A percentile compares a stretch with the other conserved stretches of the same genome.
These are phyloP conservation scores for Syngnathus floridae DNA, from an alignment of 2,113 vertebrate species.

Conservation along the genomic window DNA sequence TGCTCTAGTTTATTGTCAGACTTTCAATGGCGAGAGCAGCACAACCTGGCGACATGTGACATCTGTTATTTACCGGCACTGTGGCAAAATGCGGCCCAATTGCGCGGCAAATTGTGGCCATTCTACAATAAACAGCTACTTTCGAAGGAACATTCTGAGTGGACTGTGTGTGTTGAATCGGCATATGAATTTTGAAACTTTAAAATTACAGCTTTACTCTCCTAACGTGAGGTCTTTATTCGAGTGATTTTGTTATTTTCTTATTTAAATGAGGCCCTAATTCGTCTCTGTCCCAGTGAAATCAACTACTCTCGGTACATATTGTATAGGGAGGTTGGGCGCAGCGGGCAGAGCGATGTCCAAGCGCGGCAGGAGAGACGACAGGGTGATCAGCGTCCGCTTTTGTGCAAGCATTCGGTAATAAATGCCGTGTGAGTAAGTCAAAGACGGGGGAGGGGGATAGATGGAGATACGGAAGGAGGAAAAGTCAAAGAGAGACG, in stretches of 20 bases:
- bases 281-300: not conserved
- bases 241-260: not conserved
- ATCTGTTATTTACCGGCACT: too few relatives aligned
- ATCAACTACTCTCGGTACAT: not conserved
- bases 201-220: not conserved
- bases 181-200: too few relatives aligned
- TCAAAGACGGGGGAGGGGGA: slow-evolving; percentile 43
- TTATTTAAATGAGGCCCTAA: not conserved
- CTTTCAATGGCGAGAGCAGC: too few relatives aligned
- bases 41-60: too few relatives aligned
- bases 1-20: too few relatives aligned
- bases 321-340: slow-evolving; percentile 7
- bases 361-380: slow-evolving; percentile 22
- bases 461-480: slow-evolving; percentile 52
- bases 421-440: slow-evolving; percentile 53
- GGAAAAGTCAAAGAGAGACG: slow-evolving; percentile 51
- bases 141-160: too few relatives aligned
- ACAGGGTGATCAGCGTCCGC: slow-evolving; percentile 34
- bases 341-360: slow-evolving; percentile 1
- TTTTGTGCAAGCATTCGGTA: slow-evolving; percentile 37
- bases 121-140: too few relatives aligned
- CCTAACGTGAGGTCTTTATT: not conserved
- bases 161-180: too few relatives aligned
- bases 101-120: too few relatives aligned
- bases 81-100: too few relatives aligned